These are phyloP conservation scores for Bembecia ichneumoniformis DNA, from an alignment of 2,888 invertebrate species.

Conservation along the genomic window DNA sequence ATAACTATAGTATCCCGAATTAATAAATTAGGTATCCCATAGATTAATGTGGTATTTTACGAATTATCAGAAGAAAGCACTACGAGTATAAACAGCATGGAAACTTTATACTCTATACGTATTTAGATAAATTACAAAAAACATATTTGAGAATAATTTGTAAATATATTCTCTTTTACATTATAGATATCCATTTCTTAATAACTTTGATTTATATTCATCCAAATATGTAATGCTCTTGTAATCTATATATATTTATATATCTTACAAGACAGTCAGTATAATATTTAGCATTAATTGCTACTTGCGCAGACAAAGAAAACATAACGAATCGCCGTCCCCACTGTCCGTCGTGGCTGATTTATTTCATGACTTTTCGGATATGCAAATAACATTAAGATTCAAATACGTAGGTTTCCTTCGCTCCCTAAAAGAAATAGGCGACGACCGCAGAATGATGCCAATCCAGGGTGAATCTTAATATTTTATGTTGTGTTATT, in stretches of 20 bases:
- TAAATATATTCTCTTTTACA: too few relatives aligned
- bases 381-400: conserved; percentile 72
- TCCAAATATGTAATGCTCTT: too few relatives aligned
- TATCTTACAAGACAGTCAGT: neutral
- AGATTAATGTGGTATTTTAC: too few relatives aligned
- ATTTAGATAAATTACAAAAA: too few relatives aligned
- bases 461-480: conserved; percentile 71
- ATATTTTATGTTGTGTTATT: conserved; percentile 73
- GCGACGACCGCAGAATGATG: conserved; percentile 65
- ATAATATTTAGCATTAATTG: conserved; percentile 54
- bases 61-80: too few relatives aligned
- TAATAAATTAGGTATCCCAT: too few relatives aligned
- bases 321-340: conserved; percentile 60
- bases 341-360: conserved; percentile 67
- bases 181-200: too few relatives aligned
- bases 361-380: conserved; percentile 72
- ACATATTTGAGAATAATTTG: too few relatives aligned
- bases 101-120: too few relatives aligned
- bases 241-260: neutral
- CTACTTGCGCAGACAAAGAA: conserved; percentile 55
- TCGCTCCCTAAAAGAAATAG: conserved; percentile 55
- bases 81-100: too few relatives aligned
- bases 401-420: conserved; percentile 65
- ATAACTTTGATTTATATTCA: too few relatives aligned
- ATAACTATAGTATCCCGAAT: too few relatives aligned